These are phyloP conservation scores for Asobara japonica DNA, from an alignment of 1,140 invertebrate species.

Conservation along the genomic window DNA sequence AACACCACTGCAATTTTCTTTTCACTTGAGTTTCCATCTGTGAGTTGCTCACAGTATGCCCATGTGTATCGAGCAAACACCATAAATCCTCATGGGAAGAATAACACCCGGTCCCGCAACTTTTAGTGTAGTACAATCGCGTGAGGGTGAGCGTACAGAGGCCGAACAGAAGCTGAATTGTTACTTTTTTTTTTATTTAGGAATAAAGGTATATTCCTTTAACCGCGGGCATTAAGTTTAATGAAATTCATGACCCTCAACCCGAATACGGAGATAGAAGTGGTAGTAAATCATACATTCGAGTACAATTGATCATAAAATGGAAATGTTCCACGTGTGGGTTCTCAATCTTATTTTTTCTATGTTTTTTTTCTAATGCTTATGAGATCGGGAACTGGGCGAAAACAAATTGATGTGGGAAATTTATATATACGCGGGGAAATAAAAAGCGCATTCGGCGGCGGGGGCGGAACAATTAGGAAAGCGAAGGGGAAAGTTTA, in stretches of 20 bases:
- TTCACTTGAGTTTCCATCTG: constrained; percentile 2
- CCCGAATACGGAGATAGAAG: background rate
- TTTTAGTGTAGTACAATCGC: constrained; percentile 33
- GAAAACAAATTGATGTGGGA: no score
- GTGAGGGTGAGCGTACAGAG: constrained; percentile 12
- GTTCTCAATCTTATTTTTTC: background rate
- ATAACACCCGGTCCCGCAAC: constrained; percentile 18
- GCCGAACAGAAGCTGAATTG: constrained; percentile 19
- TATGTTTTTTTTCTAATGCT: background rate
- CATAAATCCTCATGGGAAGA: constrained; percentile 33
- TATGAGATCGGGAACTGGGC: no score
- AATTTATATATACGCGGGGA: no score
- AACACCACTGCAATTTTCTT: constrained; percentile 5
- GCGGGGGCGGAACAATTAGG: no score
- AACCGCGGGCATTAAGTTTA: background rate
- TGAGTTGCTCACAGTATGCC: background rate
- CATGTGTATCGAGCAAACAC: constrained; percentile 21
- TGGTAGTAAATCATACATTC: background rate
- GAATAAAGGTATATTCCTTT: background rate
- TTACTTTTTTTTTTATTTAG: background rate
- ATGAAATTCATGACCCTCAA: constrained; percentile 12
- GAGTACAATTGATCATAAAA: constrained; percentile 12
- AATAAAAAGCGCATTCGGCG: no score
- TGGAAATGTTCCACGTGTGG: background rate
- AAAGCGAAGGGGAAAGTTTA: no score